Evolutionary conservation across 2,797 vertebrate genomes (phyloP).

Genomic region (Linurgus olivaceus): DNA sequence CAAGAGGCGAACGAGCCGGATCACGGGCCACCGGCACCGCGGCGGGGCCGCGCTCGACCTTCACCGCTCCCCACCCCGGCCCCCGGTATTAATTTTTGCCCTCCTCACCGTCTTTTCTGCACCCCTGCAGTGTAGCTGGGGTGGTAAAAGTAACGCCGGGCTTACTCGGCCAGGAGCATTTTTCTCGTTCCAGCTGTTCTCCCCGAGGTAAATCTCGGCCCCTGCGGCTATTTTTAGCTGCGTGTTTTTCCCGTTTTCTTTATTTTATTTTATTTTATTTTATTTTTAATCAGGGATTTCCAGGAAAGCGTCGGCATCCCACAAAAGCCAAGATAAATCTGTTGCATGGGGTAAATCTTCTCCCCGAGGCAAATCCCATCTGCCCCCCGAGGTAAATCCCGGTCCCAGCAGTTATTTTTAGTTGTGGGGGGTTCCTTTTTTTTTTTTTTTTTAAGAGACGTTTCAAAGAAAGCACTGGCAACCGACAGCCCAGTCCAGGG

Average conservation of each 20-base stretch:
- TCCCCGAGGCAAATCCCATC: neutral
- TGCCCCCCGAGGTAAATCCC: neutral
- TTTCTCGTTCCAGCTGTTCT: neutral
- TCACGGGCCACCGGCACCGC: neutral
- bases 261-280: neutral
- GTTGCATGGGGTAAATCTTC: neutral
- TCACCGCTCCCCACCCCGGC: neutral
- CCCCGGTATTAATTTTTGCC: neutral
- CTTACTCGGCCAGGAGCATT: neutral
- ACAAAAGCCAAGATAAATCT: neutral
- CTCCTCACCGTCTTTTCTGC: neutral
- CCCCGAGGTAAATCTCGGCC: neutral
- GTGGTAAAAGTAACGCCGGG: neutral
- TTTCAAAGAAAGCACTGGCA: neutral
- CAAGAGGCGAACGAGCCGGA: slow-evolving; percentile 22
- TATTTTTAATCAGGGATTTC: neutral
- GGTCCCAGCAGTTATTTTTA: neutral
- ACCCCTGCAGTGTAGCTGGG: neutral
- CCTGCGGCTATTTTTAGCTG: neutral
- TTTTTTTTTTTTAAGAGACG: neutral
- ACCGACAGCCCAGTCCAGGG: neutral
- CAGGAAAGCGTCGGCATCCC: neutral
- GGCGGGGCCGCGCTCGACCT: neutral
- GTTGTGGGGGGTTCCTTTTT: neutral
- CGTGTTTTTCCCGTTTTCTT: neutral